Conservation (phyloP, 2,113 vertebrate genomes). For the Sterrhoptilus dennistouni region DNA sequence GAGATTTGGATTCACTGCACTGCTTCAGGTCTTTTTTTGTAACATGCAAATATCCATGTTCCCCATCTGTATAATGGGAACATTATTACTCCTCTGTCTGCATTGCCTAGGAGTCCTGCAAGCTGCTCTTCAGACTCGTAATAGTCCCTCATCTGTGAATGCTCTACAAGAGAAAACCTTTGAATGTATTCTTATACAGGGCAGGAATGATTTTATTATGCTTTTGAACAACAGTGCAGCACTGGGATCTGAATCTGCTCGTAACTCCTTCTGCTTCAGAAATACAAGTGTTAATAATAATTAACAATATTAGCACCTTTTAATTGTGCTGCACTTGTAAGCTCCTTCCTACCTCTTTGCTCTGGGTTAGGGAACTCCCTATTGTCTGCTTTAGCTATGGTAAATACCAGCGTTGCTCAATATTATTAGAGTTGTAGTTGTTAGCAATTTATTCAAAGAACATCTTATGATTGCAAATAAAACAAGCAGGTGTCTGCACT, state of each 20-base stretch:
- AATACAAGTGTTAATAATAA: constrained; percentile 41
- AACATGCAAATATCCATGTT: background rate
- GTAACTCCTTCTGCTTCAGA: constrained; percentile 1
- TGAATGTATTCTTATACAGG: background rate
- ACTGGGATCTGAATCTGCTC: constrained; percentile 21
- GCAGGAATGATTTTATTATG: background rate
- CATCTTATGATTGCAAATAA: constrained; percentile 44
- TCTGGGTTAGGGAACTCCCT: constrained; percentile 16
- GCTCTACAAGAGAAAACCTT: background rate
- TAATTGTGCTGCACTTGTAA: constrained; percentile 30
- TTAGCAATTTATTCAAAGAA: constrained; percentile 47
- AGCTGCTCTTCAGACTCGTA: background rate
- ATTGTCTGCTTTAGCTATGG: constrained; percentile 11
- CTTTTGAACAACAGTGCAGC: background rate
- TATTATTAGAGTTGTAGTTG: background rate
- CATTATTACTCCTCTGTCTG: constrained; percentile 16
- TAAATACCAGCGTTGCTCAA: constrained; percentile 6
- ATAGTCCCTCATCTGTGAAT: constrained; percentile 4
- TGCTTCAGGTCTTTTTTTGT: background rate
- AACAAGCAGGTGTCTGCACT: constrained; percentile 1
- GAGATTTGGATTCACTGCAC: background rate
- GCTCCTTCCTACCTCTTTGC: background rate
- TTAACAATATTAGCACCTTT: constrained; percentile 39
- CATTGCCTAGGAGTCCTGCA: background rate
- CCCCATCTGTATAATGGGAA: background rate